These are phyloP conservation scores for Chinchilla lanigera DNA, from an alignment of 2,113 vertebrate species.

Conservation along the genomic window DNA sequence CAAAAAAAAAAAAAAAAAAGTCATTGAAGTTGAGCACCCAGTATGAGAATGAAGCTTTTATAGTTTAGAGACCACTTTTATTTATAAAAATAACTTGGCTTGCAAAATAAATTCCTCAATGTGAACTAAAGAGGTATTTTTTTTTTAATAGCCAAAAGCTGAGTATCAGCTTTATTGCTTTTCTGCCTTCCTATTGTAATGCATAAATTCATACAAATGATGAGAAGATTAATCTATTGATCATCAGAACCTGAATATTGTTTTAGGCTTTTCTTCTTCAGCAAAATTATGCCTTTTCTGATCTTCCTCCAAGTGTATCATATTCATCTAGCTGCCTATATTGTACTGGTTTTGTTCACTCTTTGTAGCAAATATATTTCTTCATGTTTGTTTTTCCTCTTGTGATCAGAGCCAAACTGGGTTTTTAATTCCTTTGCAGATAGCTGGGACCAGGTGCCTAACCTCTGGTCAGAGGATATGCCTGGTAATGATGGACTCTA, in stretches of 20 bases:
- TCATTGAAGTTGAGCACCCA: background rate
- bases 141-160: background rate
- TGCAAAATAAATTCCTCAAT: background rate
- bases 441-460: background rate
- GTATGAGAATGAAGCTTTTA: background rate
- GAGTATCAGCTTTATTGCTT: background rate
- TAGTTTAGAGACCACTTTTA: background rate
- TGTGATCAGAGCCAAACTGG: background rate
- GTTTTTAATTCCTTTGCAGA: background rate
- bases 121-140: background rate
- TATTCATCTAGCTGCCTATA: background rate
- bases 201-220: background rate
- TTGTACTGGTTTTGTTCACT: background rate
- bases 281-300: background rate
- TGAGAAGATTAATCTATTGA: background rate
- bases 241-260: background rate
- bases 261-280: background rate
- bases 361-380: background rate
- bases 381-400: background rate
- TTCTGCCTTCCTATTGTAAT: background rate
- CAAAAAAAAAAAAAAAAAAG: no score
- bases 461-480: background rate
- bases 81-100: background rate
- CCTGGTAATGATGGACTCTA: background rate
- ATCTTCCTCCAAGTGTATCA: background rate